phyloP scores from a whole-genome alignment of 2,113 vertebrate species.

The Zonotrichia leucophrys region DNA sequence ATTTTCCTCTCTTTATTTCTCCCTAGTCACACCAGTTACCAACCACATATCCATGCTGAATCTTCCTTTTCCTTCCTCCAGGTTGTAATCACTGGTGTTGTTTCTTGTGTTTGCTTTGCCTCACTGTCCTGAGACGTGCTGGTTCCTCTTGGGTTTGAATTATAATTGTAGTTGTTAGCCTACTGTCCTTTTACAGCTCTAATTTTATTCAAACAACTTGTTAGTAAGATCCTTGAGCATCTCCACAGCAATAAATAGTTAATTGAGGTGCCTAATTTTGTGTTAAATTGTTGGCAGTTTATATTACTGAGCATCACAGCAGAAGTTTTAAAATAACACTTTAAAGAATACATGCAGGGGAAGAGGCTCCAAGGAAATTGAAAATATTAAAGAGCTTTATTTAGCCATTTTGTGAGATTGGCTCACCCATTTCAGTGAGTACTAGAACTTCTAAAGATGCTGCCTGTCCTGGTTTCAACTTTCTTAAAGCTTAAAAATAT shows the following conservation, averaged over 20 bases:
- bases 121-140: neutral
- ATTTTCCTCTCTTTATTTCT: neutral
- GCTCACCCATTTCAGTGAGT: neutral
- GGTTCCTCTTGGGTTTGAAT: neutral
- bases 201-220: conserved; percentile 1
- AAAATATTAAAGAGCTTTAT: neutral
- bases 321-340: neutral
- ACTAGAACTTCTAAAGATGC: neutral
- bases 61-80: neutral
- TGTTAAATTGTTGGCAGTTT: neutral
- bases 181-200: neutral
- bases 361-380: neutral
- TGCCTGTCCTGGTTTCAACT: neutral
- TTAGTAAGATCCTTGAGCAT: neutral
- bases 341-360: neutral
- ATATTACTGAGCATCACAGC: neutral
- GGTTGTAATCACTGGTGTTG: neutral
- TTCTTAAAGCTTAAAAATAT: neutral
- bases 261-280: neutral
- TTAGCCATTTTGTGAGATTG: neutral
- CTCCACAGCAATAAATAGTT: neutral
- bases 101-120: neutral
- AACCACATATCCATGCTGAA: accelerated
- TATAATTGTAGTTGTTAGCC: neutral
- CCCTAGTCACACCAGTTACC: neutral